A percentile compares a stretch with the other conserved stretches of the same genome.
Evolutionary conservation across 37 sponge, comb jelly and placozoan genomes (phyloP).

Genomic region (Ianthella basta): DNA sequence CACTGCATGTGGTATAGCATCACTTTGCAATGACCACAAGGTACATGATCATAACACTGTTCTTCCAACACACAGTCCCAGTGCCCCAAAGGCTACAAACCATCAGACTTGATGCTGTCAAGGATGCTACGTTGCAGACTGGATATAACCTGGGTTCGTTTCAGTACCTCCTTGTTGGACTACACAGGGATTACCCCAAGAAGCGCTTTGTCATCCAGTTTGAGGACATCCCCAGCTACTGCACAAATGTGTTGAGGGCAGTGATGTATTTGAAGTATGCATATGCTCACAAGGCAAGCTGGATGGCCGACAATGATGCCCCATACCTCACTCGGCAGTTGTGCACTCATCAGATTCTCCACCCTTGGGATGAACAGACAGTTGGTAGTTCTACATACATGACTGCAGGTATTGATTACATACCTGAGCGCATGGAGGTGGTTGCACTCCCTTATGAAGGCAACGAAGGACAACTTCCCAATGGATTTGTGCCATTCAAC

Average conservation of each 20-base stretch:
- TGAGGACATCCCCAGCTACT: conserved; percentile 25
- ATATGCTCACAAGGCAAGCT: conserved; percentile 40
- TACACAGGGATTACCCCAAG: conserved; percentile 7
- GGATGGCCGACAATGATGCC: conserved; percentile 13
- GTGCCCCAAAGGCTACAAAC: neutral
- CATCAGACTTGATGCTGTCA: neutral
- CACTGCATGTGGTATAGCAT: too few relatives aligned
- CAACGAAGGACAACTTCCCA: neutral
- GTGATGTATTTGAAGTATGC: conserved; percentile 39
- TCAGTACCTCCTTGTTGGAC: conserved; percentile 40
- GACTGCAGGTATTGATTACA: too few relatives aligned
- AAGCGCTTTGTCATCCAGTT: conserved; percentile 49
- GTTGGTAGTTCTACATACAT: neutral
- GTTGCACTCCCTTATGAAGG: too few relatives aligned
- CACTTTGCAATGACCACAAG: too few relatives aligned
- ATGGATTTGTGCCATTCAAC: conserved; percentile 32
- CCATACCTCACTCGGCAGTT: conserved; percentile 30
- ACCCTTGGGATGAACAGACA: conserved; percentile 34
- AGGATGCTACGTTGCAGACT: neutral
- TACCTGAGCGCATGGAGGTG: too few relatives aligned
- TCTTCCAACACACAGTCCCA: too few relatives aligned
- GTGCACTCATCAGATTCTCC: conserved; percentile 23
- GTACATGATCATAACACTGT: too few relatives aligned
- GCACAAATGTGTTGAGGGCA: conserved; percentile 19
- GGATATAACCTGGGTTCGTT: neutral